Base-by-base conservation (phyloP, 2,888 invertebrate genomes). In the Clivina fossor region DNA sequence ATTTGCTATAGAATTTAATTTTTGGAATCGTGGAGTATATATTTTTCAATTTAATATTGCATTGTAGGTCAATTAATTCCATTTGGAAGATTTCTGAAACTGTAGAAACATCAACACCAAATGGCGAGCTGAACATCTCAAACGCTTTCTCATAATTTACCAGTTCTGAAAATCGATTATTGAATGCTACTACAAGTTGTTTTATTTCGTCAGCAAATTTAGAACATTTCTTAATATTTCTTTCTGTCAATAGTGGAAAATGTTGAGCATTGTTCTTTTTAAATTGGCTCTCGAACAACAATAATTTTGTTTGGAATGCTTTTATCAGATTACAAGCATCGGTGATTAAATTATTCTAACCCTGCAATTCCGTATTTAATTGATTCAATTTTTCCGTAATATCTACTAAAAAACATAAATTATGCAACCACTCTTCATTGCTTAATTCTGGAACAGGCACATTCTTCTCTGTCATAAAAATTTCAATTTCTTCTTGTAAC, bases 361-460 rank as follows among this genome's bases (percentile, higher is more conserved):
- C 46, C 13, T 48, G 54, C 35, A 54, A 54, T 56, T 48, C 56
- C 44, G 50, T 49, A 49, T 43, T 56, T 56, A 56, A 58, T 49
- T 58, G 56, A 56, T 56, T 57, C 24, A 57, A 37, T 53, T 50
- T 56, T 51, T 56, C 43, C 26, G 30, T 41, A 50, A 57, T 59
- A 53, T 59, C 47, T 48, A 59, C 57, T 59, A 59, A 53, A 59
- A 59, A n/a, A 44, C 59, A 57, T 53, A 57, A 57, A 57, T 53
- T 51, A 51, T 51, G 41, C 16, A 56, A 43, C 44, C 46, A 47
- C 46, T 54, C 54, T 32, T 54, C 33, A 58, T 44, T 58, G n/a
- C 44, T 40, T 51, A 58, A 46, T 57, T 58, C 50, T 58, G 49
- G 43, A 35, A 50, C 19, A 43, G 46, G 32, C 22, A 19, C 55